These are phyloP conservation scores for Lissocephala sabroskyi DNA, from an alignment of 2,888 invertebrate species.

Conservation along the genomic window DNA sequence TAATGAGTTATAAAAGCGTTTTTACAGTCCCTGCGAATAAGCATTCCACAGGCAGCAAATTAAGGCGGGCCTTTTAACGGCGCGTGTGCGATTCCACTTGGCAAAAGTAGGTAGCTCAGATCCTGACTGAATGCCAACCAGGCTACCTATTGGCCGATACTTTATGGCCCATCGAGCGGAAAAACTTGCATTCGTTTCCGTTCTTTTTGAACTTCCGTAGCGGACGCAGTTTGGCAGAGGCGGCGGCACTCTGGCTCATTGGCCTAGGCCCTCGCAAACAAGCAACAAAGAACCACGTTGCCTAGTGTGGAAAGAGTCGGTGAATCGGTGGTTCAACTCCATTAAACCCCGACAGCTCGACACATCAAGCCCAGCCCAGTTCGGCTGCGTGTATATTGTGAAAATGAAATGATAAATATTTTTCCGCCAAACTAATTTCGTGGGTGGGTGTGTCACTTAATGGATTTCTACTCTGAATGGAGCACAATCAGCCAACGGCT, in stretches of 20 bases:
- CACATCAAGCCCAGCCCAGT: not conserved
- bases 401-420: constrained; percentile 53
- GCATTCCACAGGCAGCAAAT: not conserved
- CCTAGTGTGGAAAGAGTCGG: constrained; percentile 13
- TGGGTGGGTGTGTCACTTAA: constrained; percentile 52
- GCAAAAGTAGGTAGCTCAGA: too few species aligned
- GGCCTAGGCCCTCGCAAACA: constrained; percentile 30
- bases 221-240: too few species aligned
- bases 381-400: too few species aligned
- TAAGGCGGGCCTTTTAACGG: constrained; percentile 11
- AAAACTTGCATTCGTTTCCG: constrained; percentile 30
- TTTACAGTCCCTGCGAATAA: constrained; percentile 21
- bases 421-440: constrained; percentile 4
- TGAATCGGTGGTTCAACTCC: constrained; percentile 42
- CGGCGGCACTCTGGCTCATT: too few species aligned
- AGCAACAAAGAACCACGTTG: constrained; percentile 2
- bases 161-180: constrained; percentile 47
- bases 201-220: constrained; percentile 51
- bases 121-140: not conserved
- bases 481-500: too few species aligned
- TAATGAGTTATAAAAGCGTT: constrained; percentile 50
- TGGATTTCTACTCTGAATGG: constrained; percentile 37
- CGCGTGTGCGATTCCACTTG: too few species aligned
- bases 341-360: constrained; percentile 33
- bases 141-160: constrained; percentile 2